Evolutionary conservation across 2,888 invertebrate species (phyloP), one percentile per base, ranked within the genome.

Genomic region (Meiosimyza decipiens): DNA sequence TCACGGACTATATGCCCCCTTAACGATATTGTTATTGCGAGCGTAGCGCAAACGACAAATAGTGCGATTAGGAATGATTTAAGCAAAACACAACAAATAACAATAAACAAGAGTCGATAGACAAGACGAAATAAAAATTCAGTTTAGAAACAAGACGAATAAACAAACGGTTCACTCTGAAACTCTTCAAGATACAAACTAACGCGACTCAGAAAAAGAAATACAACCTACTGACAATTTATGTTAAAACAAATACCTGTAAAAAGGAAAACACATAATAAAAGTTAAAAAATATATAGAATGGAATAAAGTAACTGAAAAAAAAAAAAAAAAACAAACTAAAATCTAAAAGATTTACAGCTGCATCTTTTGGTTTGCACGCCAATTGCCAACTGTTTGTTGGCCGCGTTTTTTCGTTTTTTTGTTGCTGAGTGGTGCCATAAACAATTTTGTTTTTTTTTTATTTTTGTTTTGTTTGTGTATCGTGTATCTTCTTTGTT

Each of bases 61-160:
- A 28, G 40, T 52, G 66, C 47, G 40, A 40, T 40, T 40, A 4
- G 40, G 69, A 72, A 72, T 63, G 55, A 49, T 12, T 51, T 18
- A 54, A 75, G 68, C 74, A 75, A 75, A 75, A 75, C 71, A 74
- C 18, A 18, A 15, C 57, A 75, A 71, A 69, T 71, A 71, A 71
- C 71, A 73, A 71, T 71, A 72, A 73, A 74, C 12, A 52, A 18
- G 62, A 59, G 67, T 52, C 52, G 52, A 64, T 63, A 71, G 71
- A 54, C 28, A 49, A 52, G 52, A 70, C 51, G 40, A 33, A 60
- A 51, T 68, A 59, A 59, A 47, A 54, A 12, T 47, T 66, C 54
- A 66, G 66, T 66, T 52, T 22, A 40, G n/a, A 13, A 66, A n/a
- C 11, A 54, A 16, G 52, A 52, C 11, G 16, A 15, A 57, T 18